phyloP scores from a whole-genome alignment of 2,113 vertebrate species.

The Porphyrio hochstetteri region DNA sequence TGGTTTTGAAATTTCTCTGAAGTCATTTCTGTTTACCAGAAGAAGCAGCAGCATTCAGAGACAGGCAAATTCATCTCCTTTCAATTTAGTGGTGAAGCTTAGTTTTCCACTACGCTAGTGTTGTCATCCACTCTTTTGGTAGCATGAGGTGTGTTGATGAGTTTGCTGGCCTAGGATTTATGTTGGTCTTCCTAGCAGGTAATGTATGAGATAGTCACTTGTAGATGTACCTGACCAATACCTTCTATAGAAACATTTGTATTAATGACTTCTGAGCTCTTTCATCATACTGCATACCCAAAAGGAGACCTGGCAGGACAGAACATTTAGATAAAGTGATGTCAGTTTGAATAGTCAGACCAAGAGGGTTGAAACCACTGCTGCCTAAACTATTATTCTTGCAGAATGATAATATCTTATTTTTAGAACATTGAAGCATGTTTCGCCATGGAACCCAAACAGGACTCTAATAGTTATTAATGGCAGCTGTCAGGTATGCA shows the following conservation, averaged over 20 bases:
- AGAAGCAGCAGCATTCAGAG: neutral
- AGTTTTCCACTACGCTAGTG: neutral
- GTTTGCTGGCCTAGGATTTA: constrained; percentile 41
- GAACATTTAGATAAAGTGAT: constrained; percentile 54
- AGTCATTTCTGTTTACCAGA: neutral
- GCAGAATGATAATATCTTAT: constrained; percentile 65
- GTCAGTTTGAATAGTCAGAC: constrained; percentile 44
- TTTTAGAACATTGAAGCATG: constrained; percentile 69
- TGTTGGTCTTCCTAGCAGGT: neutral
- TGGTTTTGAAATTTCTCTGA: neutral
- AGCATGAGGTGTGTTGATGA: neutral
- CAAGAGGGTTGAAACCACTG: constrained; percentile 48
- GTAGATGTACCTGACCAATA: neutral
- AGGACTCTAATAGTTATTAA: constrained; percentile 74
- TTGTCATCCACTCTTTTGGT: neutral
- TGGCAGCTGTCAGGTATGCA: constrained; percentile 62
- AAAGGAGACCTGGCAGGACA: constrained; percentile 25
- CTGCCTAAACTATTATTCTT: constrained; percentile 55
- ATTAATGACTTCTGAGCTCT: constrained; percentile 25
- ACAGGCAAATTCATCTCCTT: neutral
- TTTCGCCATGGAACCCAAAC: constrained; percentile 43
- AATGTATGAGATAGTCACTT: constrained; percentile 33
- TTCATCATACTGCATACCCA: neutral
- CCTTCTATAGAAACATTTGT: constrained; percentile 23
- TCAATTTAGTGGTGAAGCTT: neutral